Base-by-base conservation (phyloP, 2,888 invertebrate genomes). In the Girardia tigrina region DNA sequence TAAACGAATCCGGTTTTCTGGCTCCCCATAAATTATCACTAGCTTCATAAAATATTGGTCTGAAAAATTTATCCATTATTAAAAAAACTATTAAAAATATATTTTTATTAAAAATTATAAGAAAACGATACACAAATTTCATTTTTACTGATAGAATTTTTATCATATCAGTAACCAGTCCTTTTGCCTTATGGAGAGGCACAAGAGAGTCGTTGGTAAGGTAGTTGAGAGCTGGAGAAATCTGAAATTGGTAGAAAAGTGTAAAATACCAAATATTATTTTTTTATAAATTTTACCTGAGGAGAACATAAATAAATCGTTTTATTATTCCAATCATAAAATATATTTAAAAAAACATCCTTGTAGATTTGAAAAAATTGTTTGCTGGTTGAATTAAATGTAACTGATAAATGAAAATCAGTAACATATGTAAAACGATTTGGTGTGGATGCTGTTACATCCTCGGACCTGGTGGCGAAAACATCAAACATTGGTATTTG, bases 11-110 rank as follows among this genome's bases (percentile, higher is more conserved):
- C 23, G n/a, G n/a, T n/a, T 12, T 56, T 16, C 23, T 56, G n/a
- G 56, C 23, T 12, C 56, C 56, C 56, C 56, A 56, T 56, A 20
- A 23, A 6, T 56, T 56, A n/a, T 56, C 56, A 16, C 8, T n/a
- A 2, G 56, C 56, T 56, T 56, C 56, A n/a, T 56, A 56, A 56
- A 56, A 56, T 56, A 56, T n/a, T 56, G 56, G 56, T 56, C 56
- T 56, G 23, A 56, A 56, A n/a, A 56, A 20, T 23, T 20, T 56
- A 20, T 56, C 16, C n/a, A 16, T 36, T 36, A 12, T 36, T 36
- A 12, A 36, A 56, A 56, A 20, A 56, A 56, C 23, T 56, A 36
- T 36, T 12, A 12, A 36, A 16, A 36, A 36, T n/a, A n/a, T n/a
- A n/a, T n/a, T n/a, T n/a, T n/a, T n/a, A n/a, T 16, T 36, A 36